These are phyloP conservation scores for Zootermopsis nevadensis DNA, from an alignment of 2,888 invertebrate species.

Conservation along the genomic window DNA sequence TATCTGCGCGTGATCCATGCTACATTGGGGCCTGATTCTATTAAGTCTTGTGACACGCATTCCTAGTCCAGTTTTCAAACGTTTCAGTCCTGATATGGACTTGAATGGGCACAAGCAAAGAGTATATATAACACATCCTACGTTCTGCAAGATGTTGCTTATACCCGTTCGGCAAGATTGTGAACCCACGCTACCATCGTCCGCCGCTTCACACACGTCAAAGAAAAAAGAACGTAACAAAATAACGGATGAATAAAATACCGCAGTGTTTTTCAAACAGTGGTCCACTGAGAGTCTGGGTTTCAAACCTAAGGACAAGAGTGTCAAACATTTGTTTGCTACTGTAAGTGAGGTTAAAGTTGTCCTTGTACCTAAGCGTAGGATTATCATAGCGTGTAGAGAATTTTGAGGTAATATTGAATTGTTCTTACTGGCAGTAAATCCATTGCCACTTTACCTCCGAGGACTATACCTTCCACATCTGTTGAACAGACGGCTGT, in stretches of 20 bases:
- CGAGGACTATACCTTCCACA: no score
- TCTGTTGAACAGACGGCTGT: no score
- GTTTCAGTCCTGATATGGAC: constrained; percentile 13
- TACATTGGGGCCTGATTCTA: no score
- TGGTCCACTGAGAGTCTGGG: neutral
- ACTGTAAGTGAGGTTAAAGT: no score
- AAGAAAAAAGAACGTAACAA: neutral
- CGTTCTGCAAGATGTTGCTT: neutral
- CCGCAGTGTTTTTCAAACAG: neutral
- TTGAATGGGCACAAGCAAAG: neutral
- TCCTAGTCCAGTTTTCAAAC: neutral
- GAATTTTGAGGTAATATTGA: no score
- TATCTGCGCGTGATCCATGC: neutral
- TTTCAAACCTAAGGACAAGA: no score
- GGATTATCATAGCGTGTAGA: no score
- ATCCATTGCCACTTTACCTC: no score
- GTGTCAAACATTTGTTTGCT: no score
- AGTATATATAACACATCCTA: neutral
- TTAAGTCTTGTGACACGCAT: neutral
- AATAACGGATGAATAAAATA: constrained; percentile 16
- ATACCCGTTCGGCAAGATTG: constrained; percentile 4
- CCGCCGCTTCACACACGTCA: neutral
- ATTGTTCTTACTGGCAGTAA: no score
- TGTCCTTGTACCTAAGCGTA: no score
- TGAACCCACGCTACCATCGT: neutral